Base-by-base conservation (phyloP, 2,113 vertebrate genomes). In the Brachyhypopomus gauderio region DNA sequence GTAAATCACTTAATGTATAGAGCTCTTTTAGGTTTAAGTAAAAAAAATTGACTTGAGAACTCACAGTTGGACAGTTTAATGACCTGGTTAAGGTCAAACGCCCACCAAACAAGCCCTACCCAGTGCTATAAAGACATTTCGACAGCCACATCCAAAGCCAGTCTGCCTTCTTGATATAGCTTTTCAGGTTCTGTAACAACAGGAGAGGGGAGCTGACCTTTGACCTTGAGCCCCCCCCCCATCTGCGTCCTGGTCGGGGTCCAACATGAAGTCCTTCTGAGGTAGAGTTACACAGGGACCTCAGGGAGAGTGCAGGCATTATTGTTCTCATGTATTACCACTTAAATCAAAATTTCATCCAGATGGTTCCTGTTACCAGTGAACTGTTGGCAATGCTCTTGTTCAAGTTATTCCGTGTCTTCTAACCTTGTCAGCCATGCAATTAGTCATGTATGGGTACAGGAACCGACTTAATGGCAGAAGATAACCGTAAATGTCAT, bases 321-420 rank as follows among this genome's bases (percentile, higher is more conserved):
- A 58, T 72, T 82, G 79, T 85, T 85, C 77, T 85, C 82, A 77
- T 27, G 58, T 85, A 84, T 77, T 84, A 82, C 82, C 82, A 84
- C 74, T 85, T 85, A 83, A 82, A 87, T 77, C 58, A 78, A 73
- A 81, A 81, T 79, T 71, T 85, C 72, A 80, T 78, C 74, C 79
- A 87, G 78, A 79, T 85, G 86, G 72, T 87, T 80, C 23, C 12
- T n/a, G 78, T 85, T 83, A 78, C 58, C 41, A 75, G 67, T n/a
- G 9, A 79, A 64, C 41, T 83, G 30, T 58, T 79, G 76, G 60
- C 84, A 36, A 20, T 17, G 41, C 5, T 56, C 56, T 78, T 72
- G 45, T 78, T 56, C 22, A 1, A 38, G 78, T 78, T 74, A 75
- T 87, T 76, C 59, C 30, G 70, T 81, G 82, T 79, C 79, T 84